Base-by-base conservation (phyloP, 1,140 invertebrate species). In the Drosophila varians region DNA sequence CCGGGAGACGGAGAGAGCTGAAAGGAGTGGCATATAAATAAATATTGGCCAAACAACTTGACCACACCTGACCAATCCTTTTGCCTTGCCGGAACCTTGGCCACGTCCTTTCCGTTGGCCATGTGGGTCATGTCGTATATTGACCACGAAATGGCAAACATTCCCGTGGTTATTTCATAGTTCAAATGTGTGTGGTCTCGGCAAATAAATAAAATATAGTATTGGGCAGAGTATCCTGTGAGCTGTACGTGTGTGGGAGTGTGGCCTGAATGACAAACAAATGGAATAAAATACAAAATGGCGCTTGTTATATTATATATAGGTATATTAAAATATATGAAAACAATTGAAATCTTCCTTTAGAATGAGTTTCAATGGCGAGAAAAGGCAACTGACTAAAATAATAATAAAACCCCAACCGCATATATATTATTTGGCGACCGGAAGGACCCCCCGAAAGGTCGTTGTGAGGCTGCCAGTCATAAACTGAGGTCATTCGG, bases 201-300 rank as follows among this genome's bases (percentile, higher is more conserved):
- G 69, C 69, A 74, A 74, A 86, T 87, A 82, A 87, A 86, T 86
- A 86, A 86, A 68, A 74, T 74, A 80, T 82, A 46, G 53, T 60
- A 75, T 54, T 65, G 74, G 45, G 45, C 46, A 25, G 51, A 23
- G 34, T 28, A n/a, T 48, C 23, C 23, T 25, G 42, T 11, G 14
- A 3, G 28, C 11, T 8, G 28, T 19, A 25, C 23, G 19, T 28
- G 6, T 11, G 7, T 54, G 38, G 36, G 18, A 16, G 18, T 49
- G 31, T 54, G 26, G 54, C 16, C 43, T 47, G 53, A 75, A 73
- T 68, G 60, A 61, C 71, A 80, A 45, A 62, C 58, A 70, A 86
- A 74, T 74, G 65, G 71, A 86, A 74, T 71, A 25, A 77, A 82
- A 77, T 31, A 86, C 54, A 78, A 77, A 69, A 73, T 69, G 58